Percentiles rank a stretch among this genome's conserved stretches.
These are phyloP conservation scores for Agraylea sexmaculata DNA, from an alignment of 1,140 invertebrate genomes.

Conservation along the genomic window DNA sequence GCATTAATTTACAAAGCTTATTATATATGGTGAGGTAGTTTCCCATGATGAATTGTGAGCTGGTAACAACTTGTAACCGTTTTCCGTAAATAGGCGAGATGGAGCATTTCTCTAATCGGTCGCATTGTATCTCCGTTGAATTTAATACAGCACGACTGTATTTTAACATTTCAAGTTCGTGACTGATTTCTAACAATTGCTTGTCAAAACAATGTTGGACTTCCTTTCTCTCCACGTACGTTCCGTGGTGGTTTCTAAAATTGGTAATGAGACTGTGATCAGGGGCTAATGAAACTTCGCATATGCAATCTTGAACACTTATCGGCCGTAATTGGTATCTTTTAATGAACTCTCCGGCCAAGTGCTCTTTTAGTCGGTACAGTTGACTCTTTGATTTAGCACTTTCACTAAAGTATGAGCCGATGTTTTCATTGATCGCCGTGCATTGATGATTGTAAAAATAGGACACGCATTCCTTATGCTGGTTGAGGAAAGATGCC, in stretches of 20 bases:
- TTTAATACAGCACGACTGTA: no score
- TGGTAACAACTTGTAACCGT: no score
- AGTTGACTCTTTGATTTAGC: conserved; percentile 35
- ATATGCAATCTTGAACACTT: conserved; percentile 30
- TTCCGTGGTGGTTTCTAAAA: conserved; percentile 30
- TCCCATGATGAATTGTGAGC: no score
- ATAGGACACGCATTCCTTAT: conserved; percentile 47
- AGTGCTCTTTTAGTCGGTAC: conserved; percentile 33
- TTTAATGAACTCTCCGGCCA: conserved; percentile 39
- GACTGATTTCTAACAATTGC: no score
- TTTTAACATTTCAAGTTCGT: no score
- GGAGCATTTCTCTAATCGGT: no score
- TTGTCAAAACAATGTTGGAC: no score
- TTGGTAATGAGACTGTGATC: conserved; percentile 34
- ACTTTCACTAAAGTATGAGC: conserved; percentile 41
- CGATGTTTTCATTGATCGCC: conserved; percentile 52
- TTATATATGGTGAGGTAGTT: no score
- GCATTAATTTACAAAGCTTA: neutral
- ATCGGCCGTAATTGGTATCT: conserved; percentile 38
- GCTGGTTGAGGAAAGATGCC: conserved; percentile 51
- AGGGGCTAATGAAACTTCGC: conserved; percentile 31
- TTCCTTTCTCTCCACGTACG: neutral
- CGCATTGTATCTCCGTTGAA: no score
- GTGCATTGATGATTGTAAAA: conserved; percentile 54
- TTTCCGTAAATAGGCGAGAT: no score